Evolutionary conservation across 2,113 vertebrate genomes (phyloP), one percentile per base, ranked within the genome.

Genomic region (Alexandromys fortis): DNA sequence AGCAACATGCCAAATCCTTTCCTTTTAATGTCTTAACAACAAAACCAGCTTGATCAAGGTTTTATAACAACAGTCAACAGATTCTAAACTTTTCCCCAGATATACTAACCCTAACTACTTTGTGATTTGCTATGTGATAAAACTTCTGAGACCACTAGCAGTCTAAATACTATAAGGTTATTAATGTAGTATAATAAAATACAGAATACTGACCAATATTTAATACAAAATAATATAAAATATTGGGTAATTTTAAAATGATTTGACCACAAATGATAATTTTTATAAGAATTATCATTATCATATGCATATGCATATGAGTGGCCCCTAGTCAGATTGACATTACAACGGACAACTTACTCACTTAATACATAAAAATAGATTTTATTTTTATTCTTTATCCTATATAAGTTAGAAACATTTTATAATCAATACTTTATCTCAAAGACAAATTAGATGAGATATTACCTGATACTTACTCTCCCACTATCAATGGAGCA

Each of bases 71-170:
- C 35, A 91, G 45, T 77, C 38, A 77, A 86, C 9, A 73, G 12
- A 35, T 2, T 11, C 13, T 52, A 55, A 55, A 0, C 0, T 3
- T 89, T 85, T 35, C 58, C 70, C 16, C 21, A 88, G 7, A 30
- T 4, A 92, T 67, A 67, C 28, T 47, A 67, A 72, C 3, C 28
- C 3, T 72, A 45, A 3, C 7, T 55, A 45, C 12, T 90, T 77
- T 8, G 35, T 26, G 78, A 14, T 49, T 49, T 38, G 1, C 13
- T 11, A 16, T 17, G 0, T 4, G 11, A 4, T 13, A n/a, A 0
- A 33, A 16, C 5, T 26, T 85, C 6, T 35, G 73, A 92, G 55
- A 83, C 1, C 4, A 88, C 79, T 55, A 91, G 13, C 35, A 55
- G 52, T 76, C 19, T 92, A 49, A 97, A 94, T 49, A 5, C 0